A percentile compares a stretch with the other conserved stretches of the same genome.
These are phyloP conservation scores for Arge pagana DNA, from an alignment of 2,888 invertebrate genomes.

Conservation along the genomic window DNA sequence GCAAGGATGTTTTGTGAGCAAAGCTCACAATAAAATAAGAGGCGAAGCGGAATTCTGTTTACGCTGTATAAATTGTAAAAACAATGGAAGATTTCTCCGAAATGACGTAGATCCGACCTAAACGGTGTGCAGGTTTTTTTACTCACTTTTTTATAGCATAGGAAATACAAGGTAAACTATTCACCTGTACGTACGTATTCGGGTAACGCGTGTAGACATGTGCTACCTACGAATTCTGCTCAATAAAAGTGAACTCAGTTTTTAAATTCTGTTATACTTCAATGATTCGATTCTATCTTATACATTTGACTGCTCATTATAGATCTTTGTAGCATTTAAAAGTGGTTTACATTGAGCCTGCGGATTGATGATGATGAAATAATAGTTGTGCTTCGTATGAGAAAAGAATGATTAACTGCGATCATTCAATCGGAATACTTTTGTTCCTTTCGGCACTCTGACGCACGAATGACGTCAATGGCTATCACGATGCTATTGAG, in stretches of 20 bases:
- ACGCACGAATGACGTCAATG: slow-evolving; percentile 57
- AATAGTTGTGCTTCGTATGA: slow-evolving; percentile 7
- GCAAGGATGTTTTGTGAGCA: too few species aligned
- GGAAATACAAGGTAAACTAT: too few species aligned
- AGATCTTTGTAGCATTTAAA: too few species aligned
- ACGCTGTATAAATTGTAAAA: slow-evolving; percentile 5
- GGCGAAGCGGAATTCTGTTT: not conserved
- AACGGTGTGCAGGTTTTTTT: not conserved
- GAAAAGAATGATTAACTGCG: slow-evolving; percentile 30
- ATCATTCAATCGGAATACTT: slow-evolving; percentile 56
- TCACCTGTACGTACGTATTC: too few species aligned
- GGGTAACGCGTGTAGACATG: too few species aligned
- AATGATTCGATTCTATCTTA: too few species aligned
- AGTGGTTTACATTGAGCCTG: not conserved
- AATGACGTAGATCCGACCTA: slow-evolving; percentile 14
- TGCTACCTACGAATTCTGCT: too few species aligned
- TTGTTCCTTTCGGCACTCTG: slow-evolving; percentile 53
- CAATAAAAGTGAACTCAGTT: too few species aligned
- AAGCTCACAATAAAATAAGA: not conserved
- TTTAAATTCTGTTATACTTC: too few species aligned
- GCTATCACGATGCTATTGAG: too few species aligned
- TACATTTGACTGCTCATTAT: too few species aligned
- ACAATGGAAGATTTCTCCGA: slow-evolving; percentile 18
- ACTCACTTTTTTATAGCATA: too few species aligned
- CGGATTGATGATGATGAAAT: slow-evolving; percentile 7